Base-by-base conservation (phyloP, 2,797 vertebrate genomes). In the Sylvilagus floridanus region DNA sequence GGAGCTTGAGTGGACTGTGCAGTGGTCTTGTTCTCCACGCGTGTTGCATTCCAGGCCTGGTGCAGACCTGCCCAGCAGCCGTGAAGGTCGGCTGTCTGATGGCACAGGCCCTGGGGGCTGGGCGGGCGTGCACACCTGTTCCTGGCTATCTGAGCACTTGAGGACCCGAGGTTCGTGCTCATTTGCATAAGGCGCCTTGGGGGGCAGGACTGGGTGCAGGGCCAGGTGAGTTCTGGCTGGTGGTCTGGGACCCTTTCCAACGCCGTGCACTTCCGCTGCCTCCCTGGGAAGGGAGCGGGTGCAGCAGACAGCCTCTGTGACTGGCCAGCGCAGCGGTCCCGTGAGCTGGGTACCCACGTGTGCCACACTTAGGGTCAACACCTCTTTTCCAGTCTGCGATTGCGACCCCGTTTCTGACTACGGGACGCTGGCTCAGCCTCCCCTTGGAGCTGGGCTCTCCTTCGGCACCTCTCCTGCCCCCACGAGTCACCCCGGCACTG, bases 291-390 rank as follows among this genome's bases (percentile, higher is more conserved):
- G n/a, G 30, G 57, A 26, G 3, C 8, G 3, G 17, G 35, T 32
- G 17, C 47, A 19, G 10, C 8, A 0, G 10, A 8, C 12, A 7
- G 9, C 9, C n/a, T 16, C 54, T 1, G 0, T 52, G 37, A 50
- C 28, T 62, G 4, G 60, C 82, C 28, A 10, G 0, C 35, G 13
- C 4, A 12, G 24, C 22, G 69, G 13, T 30, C 73, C 32, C 12
- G 11, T 16, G 9, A 17, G 21, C 30, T 14, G 4, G 47, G 42
- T 32, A 10, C 60, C 11, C 24, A 50, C 6, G 22, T 21, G 10
- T 35, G 35, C 35, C 35, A 35, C 35, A 35, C 35, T 35, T 35
- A 4, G 35, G 35, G 35, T 35, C 35, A 35, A 35, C 35, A 35
- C 35, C 35, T 35, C 35, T 35, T 35, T 35, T 35, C 35, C 35